Evolutionary conservation across 2,888 invertebrate species (phyloP).

Genomic region (Phymatocera aterrima): DNA sequence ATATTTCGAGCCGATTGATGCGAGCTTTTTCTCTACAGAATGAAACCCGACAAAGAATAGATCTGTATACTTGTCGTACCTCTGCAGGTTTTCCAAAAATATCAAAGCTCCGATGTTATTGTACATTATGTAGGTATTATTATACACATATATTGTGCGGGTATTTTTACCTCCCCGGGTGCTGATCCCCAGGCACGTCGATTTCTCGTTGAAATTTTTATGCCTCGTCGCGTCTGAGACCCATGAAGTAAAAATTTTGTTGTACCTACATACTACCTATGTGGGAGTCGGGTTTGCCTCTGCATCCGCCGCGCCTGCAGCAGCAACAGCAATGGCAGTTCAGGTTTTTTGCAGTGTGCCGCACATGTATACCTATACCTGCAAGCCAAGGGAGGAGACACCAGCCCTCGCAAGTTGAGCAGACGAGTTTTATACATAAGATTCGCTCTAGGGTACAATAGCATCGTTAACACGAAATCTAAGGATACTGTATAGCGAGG

Average conservation of each 20-base stretch:
- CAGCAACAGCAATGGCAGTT: background rate
- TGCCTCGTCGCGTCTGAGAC: background rate
- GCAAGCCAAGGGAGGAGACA: background rate
- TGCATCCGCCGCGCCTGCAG: background rate
- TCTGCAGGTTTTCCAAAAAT: too few species aligned
- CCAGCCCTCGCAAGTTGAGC: background rate
- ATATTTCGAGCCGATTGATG: too few species aligned
- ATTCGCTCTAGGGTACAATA: conserved; percentile 41
- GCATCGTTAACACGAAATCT: conserved; percentile 42
- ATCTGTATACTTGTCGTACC: too few species aligned
- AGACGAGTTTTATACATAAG: conserved; percentile 21
- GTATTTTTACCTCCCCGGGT: too few species aligned
- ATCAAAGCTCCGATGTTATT: too few species aligned
- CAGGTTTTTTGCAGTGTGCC: conserved; percentile 1
- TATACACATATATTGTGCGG: too few species aligned
- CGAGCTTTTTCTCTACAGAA: too few species aligned
- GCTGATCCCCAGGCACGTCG: background rate
- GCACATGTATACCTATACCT: too few species aligned
- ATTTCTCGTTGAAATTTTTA: background rate
- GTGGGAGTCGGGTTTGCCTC: too few species aligned
- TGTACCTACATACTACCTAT: too few species aligned
- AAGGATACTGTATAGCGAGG: conserved; percentile 18
- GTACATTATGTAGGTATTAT: too few species aligned
- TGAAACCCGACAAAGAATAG: too few species aligned
- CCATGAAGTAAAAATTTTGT: background rate